These are phyloP conservation scores for Synaphobranchus kaupii DNA, from an alignment of 2,797 vertebrate genomes.

Conservation along the genomic window DNA sequence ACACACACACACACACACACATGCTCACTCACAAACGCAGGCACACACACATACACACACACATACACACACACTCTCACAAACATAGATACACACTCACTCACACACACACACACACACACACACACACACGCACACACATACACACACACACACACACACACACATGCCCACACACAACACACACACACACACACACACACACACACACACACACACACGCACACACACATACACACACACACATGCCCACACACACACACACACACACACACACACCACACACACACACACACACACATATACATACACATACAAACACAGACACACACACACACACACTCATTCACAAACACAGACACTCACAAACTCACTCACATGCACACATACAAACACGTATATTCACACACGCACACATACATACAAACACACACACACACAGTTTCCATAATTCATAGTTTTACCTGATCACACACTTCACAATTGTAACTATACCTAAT, in stretches of 20 bases:
- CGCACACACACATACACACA: background rate
- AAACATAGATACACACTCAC: background rate
- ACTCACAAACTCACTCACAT: background rate
- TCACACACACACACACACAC: background rate
- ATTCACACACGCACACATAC: background rate
- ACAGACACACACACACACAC: background rate
- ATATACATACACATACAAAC: background rate
- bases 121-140: background rate
- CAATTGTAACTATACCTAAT: background rate
- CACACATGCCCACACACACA: background rate
- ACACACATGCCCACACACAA: background rate
- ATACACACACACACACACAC: background rate
- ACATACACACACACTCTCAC: background rate
- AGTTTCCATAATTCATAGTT: background rate
- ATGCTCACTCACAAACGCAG: no score
- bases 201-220: no score
- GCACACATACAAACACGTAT: background rate
- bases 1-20: no score
- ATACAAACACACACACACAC: background rate
- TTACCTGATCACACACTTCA: background rate
- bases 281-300: background rate
- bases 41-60: background rate
- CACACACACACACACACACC: background rate
- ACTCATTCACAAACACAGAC: background rate
- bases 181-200: background rate